These are phyloP conservation scores for Pampus argenteus DNA, from an alignment of 2,797 vertebrate genomes.

Conservation along the genomic window DNA sequence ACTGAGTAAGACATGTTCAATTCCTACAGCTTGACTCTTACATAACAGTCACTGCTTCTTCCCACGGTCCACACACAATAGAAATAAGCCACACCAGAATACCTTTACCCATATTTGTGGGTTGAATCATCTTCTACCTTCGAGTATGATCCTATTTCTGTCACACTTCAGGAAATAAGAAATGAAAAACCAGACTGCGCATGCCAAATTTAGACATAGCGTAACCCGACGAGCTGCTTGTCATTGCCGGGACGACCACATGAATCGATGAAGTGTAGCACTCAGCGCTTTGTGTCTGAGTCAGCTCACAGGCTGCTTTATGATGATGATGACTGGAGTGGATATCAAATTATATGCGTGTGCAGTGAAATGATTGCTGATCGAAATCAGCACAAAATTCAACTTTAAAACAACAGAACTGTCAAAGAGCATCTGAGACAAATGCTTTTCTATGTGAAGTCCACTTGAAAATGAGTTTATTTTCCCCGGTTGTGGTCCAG, in stretches of 20 bases:
- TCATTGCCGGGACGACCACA: constrained; percentile 42
- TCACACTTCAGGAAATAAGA: constrained; percentile 34
- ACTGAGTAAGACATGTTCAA: constrained; percentile 21
- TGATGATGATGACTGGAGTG: constrained; percentile 36
- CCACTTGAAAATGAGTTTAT: too few species aligned
- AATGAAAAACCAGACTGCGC: constrained; percentile 22
- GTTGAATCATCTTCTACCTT: constrained; percentile 42
- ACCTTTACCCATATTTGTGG: constrained; percentile 1
- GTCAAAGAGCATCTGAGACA: not conserved
- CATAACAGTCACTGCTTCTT: constrained; percentile 54
- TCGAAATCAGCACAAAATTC: not conserved
- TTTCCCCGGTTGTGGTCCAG: too few species aligned
- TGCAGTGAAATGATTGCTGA: constrained; percentile 23
- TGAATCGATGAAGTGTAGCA: constrained; percentile 44
- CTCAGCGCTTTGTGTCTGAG: constrained; percentile 63
- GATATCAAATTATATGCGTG: constrained; percentile 35
- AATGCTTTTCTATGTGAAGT: not conserved
- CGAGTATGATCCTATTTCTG: constrained; percentile 41
- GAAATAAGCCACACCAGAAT: constrained; percentile 42
- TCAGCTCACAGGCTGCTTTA: constrained; percentile 48
- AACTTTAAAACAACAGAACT: not conserved
- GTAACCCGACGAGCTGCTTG: constrained; percentile 52
- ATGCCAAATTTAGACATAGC: constrained; percentile 56
- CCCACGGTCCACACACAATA: constrained; percentile 37
- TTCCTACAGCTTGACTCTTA: constrained; percentile 59